phyloP scores from a whole-genome alignment of 2,113 vertebrate genomes.

The Ctenomys sociabilis region DNA sequence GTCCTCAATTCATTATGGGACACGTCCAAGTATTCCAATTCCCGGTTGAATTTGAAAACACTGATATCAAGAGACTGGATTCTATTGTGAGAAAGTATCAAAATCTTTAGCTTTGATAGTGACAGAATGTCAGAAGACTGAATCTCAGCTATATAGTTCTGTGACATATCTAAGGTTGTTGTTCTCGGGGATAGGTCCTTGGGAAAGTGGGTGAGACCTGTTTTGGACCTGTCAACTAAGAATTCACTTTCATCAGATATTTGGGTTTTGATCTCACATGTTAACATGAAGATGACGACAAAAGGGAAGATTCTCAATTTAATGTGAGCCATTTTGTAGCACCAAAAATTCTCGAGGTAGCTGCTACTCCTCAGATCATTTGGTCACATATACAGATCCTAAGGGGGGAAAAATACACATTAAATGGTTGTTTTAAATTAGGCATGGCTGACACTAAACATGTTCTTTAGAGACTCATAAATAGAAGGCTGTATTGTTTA shows the following conservation, averaged over 20 bases:
- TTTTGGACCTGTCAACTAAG: slow-evolving; percentile 81
- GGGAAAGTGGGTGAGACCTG: slow-evolving; percentile 80
- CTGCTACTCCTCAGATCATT: slow-evolving; percentile 60
- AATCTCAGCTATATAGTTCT: slow-evolving; percentile 88
- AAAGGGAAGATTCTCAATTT: slow-evolving; percentile 44
- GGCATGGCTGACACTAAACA: neutral
- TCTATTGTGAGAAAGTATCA: slow-evolving; percentile 90
- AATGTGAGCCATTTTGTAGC: slow-evolving; percentile 37
- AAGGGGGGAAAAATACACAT: slow-evolving; percentile 31
- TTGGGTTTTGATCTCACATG: slow-evolving; percentile 64
- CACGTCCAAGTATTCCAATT: slow-evolving; percentile 90
- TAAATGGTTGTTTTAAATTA: slow-evolving; percentile 38
- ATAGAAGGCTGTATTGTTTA: neutral
- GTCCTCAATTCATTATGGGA: slow-evolving; percentile 90
- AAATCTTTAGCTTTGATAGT: slow-evolving; percentile 83
- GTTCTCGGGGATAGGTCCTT: slow-evolving; percentile 73
- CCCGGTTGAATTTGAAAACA: slow-evolving; percentile 86
- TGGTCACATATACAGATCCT: slow-evolving; percentile 61
- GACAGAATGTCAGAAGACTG: slow-evolving; percentile 82
- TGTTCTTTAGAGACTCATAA: slow-evolving; percentile 34
- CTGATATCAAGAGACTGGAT: slow-evolving; percentile 84
- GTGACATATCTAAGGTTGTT: slow-evolving; percentile 88
- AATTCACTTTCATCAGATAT: slow-evolving; percentile 72
- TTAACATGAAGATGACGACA: slow-evolving; percentile 51
- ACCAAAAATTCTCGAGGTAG: slow-evolving; percentile 17